These are phyloP conservation scores for Spheniscus mendiculus DNA, from an alignment of 2,113 vertebrate genomes.

Conservation along the genomic window DNA sequence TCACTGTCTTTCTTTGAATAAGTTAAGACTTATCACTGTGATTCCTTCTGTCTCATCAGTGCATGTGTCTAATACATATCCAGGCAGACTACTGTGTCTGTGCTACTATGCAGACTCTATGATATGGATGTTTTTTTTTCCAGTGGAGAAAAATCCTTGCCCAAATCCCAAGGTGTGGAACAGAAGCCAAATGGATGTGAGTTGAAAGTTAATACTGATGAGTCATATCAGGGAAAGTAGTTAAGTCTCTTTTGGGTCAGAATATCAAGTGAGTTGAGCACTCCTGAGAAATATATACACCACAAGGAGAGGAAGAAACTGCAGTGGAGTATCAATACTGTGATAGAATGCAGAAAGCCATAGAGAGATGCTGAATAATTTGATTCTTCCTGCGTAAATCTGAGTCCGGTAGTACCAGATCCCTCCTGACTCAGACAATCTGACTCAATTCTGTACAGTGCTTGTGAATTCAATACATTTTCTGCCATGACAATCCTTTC, in stretches of 20 bases:
- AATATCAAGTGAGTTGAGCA: background rate
- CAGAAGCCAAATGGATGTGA: background rate
- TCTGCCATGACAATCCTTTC: background rate
- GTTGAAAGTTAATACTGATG: background rate
- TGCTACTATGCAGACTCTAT: background rate
- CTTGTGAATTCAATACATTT: background rate
- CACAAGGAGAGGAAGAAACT: background rate
- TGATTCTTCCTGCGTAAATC: background rate
- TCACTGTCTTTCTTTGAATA: background rate
- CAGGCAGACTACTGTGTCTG: background rate
- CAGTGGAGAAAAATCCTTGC: background rate
- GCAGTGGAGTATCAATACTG: background rate
- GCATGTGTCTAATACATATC: background rate
- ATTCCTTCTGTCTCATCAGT: background rate
- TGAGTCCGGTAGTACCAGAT: background rate
- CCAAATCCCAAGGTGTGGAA: background rate
- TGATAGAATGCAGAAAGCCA: background rate
- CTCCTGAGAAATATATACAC: background rate
- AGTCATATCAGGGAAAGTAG: background rate
- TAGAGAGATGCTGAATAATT: background rate
- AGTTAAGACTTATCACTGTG: background rate
- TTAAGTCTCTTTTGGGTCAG: background rate
- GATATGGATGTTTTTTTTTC: background rate
- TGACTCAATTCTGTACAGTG: background rate
- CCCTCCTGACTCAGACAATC: background rate